Percentiles rank a stretch among this genome's conserved stretches.
Conservation (phyloP, 1,140 invertebrate genomes). For the Leptoteleia sp. region DNA sequence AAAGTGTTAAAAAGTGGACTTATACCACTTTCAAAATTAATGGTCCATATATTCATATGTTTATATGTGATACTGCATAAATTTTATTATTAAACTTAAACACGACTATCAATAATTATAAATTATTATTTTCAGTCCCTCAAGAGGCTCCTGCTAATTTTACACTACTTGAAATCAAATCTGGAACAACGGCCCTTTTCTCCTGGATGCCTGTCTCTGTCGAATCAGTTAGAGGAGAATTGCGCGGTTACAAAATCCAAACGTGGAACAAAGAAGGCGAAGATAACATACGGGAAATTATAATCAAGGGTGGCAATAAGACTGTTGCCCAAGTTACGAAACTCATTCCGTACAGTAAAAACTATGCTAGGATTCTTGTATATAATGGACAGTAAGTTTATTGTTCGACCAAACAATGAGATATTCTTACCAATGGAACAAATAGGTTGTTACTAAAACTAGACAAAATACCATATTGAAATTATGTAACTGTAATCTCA, state of each 20-base stretch:
- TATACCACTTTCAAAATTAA: too few relatives aligned
- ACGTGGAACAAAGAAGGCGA: conserved; percentile 94
- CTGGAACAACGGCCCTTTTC: conserved; percentile 89
- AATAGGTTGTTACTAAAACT: too few relatives aligned
- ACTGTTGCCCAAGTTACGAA: conserved; percentile 89
- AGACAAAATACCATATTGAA: too few relatives aligned
- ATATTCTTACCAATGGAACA: too few relatives aligned
- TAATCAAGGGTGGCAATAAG: conserved; percentile 86
- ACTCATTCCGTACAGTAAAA: conserved; percentile 94
- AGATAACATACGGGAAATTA: conserved; percentile 88
- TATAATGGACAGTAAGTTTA: conserved; percentile 88
- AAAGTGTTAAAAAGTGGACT: too few relatives aligned
- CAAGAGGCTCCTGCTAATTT: conserved; percentile 92
- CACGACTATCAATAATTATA: too few relatives aligned
- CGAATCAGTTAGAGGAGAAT: conserved; percentile 92
- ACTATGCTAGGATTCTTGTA: conserved; percentile 93
- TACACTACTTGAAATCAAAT: conserved; percentile 87
- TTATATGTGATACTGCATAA: too few relatives aligned
- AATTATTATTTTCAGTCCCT: conserved; percentile 87
- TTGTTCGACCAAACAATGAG: background rate
- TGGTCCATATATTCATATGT: too few relatives aligned
- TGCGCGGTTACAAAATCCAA: conserved; percentile 97
- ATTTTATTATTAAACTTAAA: too few relatives aligned
- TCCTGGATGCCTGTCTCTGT: conserved; percentile 90
- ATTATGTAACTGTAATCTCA: too few relatives aligned